phyloP scores from a whole-genome alignment of 2,888 invertebrate species.

The Scaptodrosophila latifasciaeformis region DNA sequence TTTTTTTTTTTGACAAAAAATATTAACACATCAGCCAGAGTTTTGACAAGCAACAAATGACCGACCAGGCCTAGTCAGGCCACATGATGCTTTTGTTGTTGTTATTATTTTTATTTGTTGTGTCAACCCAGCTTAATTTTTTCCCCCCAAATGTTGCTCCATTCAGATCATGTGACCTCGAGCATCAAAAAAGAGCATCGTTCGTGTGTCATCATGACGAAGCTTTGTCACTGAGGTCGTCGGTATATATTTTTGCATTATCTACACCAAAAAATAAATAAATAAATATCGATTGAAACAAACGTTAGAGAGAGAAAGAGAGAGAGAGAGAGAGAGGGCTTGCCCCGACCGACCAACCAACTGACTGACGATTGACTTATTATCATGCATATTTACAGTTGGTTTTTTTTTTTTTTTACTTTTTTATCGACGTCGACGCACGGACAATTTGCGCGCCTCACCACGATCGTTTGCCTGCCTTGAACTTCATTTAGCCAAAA shows the following conservation, averaged over 20 bases:
- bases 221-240: no score
- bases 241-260: not conserved
- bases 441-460: not conserved
- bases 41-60: conserved; percentile 49
- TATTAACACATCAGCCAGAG: conserved; percentile 59
- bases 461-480: conserved; percentile 31
- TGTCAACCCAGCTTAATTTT: no score
- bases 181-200: no score
- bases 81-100: conserved; percentile 55
- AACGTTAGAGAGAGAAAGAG: no score
- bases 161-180: no score
- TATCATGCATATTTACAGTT: not conserved
- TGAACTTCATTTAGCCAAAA: conserved; percentile 59
- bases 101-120: not conserved
- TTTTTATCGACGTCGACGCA: conserved; percentile 13
- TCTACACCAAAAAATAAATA: no score
- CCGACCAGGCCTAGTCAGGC: not conserved
- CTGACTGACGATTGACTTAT: no score
- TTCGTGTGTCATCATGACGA: no score
- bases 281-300: no score
- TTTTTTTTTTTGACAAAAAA: conserved; percentile 31
- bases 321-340: no score
- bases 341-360: no score
- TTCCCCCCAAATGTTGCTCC: no score
- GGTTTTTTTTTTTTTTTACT: not conserved